Evolutionary conservation across 2,888 invertebrate genomes (phyloP), one percentile per base, ranked within the genome.

Genomic region (Hybos culiciformis): DNA sequence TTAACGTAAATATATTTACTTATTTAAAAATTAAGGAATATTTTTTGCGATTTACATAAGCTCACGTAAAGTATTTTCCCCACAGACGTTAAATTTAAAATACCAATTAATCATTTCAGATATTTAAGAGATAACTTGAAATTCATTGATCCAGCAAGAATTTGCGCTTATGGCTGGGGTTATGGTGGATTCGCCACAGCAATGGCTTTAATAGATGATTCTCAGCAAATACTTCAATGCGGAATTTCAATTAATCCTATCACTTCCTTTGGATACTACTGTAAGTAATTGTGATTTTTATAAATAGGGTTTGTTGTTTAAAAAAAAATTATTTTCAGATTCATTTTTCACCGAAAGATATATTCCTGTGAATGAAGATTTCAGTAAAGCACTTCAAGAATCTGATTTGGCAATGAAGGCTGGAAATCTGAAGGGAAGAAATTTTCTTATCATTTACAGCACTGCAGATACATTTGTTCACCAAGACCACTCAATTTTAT

Each of bases 341-440:
- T 85, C 93, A 5, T 86, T 81, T 54, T 93, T 87, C 69, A 83
- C 91, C 46, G 93, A 94, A 69, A 75, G 90, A 31, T 90, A 87
- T 66, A 78, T 88, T 72, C 88, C 90, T 1, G 74, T 84, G 70
- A 74, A 74, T 31, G 71, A 74, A 3, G 80, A 80, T 54, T 78
- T 83, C 62, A 67, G 75, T 53, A 65, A 73, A 19, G 77, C 78
- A n/a, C 77, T 84, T 55, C 79, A 80, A 54, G 81, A 78, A 46
- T 75, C 82, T 23, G 88, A 90, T 58, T 72, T 90, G 51, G 81
- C 85, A 52, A 74, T 80, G 56, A 75, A 80, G 59, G 86, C 86
- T 3, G 78, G 78, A 39, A 84, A 84, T 62, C 76, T 93, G 48
- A 74, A 75, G 50, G 60, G 73, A 3, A 72, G 80, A 43, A 69